phyloP scores from a whole-genome alignment of 2,113 vertebrate species.

The Toxotes jaculatrix region DNA sequence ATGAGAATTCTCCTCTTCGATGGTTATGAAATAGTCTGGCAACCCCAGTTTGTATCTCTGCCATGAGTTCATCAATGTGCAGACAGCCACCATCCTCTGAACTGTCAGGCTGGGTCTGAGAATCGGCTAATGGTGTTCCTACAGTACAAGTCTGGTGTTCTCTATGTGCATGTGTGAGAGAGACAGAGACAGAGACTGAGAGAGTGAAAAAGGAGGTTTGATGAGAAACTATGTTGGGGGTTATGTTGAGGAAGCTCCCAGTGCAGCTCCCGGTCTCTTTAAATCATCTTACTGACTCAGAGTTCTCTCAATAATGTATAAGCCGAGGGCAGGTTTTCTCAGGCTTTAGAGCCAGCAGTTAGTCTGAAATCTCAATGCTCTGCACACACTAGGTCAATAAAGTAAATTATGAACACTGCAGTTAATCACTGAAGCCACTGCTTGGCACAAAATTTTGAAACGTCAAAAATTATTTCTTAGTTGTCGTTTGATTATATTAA shows the following conservation, averaged over 20 bases:
- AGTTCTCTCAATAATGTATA: slow-evolving; percentile 63
- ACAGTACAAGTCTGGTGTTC: slow-evolving; percentile 11
- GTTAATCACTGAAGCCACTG: slow-evolving; percentile 50
- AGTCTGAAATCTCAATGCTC: slow-evolving; percentile 44
- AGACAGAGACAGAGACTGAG: background rate
- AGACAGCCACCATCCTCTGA: slow-evolving; percentile 43
- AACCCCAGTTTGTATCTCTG: slow-evolving; percentile 9
- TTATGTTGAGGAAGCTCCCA: slow-evolving; percentile 47
- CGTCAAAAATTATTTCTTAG: slow-evolving; percentile 20
- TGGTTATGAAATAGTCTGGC: slow-evolving; percentile 43
- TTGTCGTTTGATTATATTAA: slow-evolving; percentile 40
- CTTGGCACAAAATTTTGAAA: slow-evolving; percentile 39
- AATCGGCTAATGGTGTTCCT: slow-evolving; percentile 42
- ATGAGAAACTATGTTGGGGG: slow-evolving; percentile 30
- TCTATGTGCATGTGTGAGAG: slow-evolving; percentile 1
- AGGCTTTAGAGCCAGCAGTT: slow-evolving; percentile 63
- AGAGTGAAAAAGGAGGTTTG: slow-evolving; percentile 25
- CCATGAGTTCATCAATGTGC: slow-evolving; percentile 22
- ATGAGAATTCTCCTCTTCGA: background rate
- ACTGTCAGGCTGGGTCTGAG: slow-evolving; percentile 34
- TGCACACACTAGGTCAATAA: slow-evolving; percentile 45
- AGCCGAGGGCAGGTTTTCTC: slow-evolving; percentile 55
- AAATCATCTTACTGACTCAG: slow-evolving; percentile 63
- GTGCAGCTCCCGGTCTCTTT: slow-evolving; percentile 45
- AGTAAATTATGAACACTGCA: slow-evolving; percentile 56